Base-by-base conservation (phyloP, 1,140 invertebrate species). In the Caerostris darwini region DNA sequence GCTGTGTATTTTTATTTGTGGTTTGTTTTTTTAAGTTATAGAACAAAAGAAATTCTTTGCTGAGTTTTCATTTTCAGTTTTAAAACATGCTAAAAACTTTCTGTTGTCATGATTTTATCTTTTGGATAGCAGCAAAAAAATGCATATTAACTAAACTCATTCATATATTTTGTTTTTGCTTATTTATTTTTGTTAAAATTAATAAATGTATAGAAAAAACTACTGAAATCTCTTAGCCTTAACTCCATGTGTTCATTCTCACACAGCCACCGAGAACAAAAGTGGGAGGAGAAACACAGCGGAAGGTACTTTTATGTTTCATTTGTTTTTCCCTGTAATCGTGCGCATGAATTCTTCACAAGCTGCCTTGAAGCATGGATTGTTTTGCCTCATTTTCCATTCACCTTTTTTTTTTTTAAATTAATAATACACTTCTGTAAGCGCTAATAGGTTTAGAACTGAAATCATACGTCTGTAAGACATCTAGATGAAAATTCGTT, bases 231-330 rank as follows among this genome's bases (percentile, higher is more conserved):
- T 91, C 88, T 82, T 91, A 58, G 71, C 17, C 90, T 81, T 82
- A 82, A 81, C 82, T 34, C 17, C 19, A 59, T 90, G 53, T 90
- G n/a, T 94, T 94, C 93, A 94, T 90, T 94, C 93, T 90, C 50
- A 94, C n/a, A 94, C 64, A 94, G 93, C 93, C 69, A 90, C 71
- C 87, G 87, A 94, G 77, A 94, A 94, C 54, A 77, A 88, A 94
- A 58, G 87, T 90, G 88, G 59, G 61, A 94, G 88, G 61, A 94
- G 93, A 94, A 94, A 90, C 64, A 82, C 87, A 53, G 61, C 58
- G 71, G 93, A 94, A 94, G 93, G 93, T 94, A 94, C 61, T 94
- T 93, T 92, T 88, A 34, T 81, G 92, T 89, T 94, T 57, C 12
- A 59, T 89, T 83, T 90, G 34, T 82, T 83, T 90, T 89, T 85